Base-by-base conservation (phyloP, 2,797 vertebrate species). In the Enteromius trimaculatus region DNA sequence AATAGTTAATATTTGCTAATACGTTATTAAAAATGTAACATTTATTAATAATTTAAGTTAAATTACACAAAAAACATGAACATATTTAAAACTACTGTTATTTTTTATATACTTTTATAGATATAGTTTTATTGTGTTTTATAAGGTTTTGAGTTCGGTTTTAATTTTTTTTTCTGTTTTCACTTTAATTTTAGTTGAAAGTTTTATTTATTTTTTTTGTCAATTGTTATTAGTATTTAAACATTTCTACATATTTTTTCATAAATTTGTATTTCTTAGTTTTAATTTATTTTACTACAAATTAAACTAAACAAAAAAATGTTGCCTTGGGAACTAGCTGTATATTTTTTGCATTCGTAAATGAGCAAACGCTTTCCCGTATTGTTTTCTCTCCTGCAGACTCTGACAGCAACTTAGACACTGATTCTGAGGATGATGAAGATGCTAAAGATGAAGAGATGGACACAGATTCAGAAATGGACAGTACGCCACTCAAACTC, bases 381-480 rank as follows among this genome's bases (percentile, higher is more conserved):
- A 72, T 66, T 80, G n/a, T 86, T 47, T 84, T 53, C 26, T 37
- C 26, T 72, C 77, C 66, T 77, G 65, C 92, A 98, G 97, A 97
- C 89, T 97, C 96, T 21, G 96, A 96, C 91, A 98, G 95, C 93
- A 97, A 96, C 93, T 96, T 96, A 87, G 97, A 97, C 80, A 97
- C 95, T 31, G 96, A 97, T 91, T 96, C 97, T 39, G 96, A 97
- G 81, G 94, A 92, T 83, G 96, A 92, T 83, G 96, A 97, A 53
- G 96, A 71, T 93, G 89, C 97, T 49, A 95, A 97, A 88, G 93
- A 90, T 62, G 93, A 95, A 69, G 95, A 96, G 89, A 94, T 94
- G 0, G 95, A 96, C 91, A 95, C 94, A 0, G 96, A 97, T 84
- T 96, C 94, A 0, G 95, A 97, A 78, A 93, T 94, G 89, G 95